These are phyloP conservation scores for Rhinogobius similis DNA, from an alignment of 2,113 vertebrate genomes.

Conservation along the genomic window DNA sequence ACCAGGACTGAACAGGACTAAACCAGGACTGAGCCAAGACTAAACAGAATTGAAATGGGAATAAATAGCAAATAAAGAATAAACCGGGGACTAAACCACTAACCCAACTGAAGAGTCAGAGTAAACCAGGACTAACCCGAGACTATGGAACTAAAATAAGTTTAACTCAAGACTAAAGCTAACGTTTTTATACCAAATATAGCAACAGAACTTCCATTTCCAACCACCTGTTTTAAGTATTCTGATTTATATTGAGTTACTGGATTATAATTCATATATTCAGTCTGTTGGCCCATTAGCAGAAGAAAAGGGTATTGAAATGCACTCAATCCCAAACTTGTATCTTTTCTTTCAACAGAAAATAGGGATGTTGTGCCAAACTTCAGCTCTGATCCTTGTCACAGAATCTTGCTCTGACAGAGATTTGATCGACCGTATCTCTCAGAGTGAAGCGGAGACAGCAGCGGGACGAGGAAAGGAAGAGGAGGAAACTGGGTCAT, in stretches of 20 bases:
- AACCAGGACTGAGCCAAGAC: no score
- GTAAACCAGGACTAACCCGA: no score
- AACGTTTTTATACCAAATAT: no score
- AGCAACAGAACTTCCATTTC: no score
- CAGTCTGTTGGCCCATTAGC: neutral
- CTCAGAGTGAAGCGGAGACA: neutral
- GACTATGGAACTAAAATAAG: no score
- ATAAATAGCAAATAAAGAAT: no score
- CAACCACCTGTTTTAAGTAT: no score
- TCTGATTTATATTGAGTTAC: neutral
- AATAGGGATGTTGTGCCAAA: neutral
- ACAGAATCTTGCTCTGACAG: neutral
- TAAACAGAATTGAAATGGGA: no score
- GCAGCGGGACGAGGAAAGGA: slow-evolving; percentile 14
- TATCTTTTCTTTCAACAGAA: neutral
- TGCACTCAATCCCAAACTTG: neutral
- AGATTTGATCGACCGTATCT: slow-evolving; percentile 16
- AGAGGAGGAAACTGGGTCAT: slow-evolving; percentile 66
- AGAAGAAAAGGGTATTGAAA: neutral
- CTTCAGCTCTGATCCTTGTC: neutral
- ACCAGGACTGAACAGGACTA: no score
- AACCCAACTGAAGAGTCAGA: no score
- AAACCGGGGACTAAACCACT: no score
- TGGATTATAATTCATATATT: neutral
- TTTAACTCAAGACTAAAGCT: no score